These are phyloP conservation scores for Cynodonichthys magdalenae DNA, from an alignment of 2,797 vertebrate species.

Conservation along the genomic window DNA sequence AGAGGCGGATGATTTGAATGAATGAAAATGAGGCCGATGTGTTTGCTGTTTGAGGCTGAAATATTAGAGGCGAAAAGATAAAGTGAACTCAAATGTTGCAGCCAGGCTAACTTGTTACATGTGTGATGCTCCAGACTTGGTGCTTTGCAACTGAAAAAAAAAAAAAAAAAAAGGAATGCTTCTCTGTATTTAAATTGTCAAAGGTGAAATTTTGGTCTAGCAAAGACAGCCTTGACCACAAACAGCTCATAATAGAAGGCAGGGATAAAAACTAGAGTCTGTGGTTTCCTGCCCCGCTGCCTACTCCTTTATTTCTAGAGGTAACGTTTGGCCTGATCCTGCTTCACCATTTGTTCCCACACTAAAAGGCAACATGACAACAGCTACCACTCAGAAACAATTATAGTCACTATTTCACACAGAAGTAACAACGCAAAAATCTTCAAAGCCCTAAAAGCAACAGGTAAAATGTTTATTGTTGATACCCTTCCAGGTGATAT, in stretches of 20 bases:
- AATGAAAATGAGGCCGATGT: conserved; percentile 56
- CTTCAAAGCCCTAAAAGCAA: no score
- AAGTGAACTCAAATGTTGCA: conserved; percentile 4
- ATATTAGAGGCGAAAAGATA: conserved; percentile 34
- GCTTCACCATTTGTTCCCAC: conserved; percentile 32
- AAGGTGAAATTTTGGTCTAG: conserved; percentile 23
- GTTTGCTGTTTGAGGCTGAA: conserved; percentile 36
- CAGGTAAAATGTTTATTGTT: no score
- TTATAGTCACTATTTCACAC: conserved; percentile 45
- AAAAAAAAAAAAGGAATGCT: conserved; percentile 13
- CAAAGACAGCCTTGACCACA: conserved; percentile 35
- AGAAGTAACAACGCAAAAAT: conserved; percentile 23
- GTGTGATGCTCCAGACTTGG: conserved; percentile 29
- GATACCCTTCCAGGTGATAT: no score
- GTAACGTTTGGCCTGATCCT: conserved; percentile 51
- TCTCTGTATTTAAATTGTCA: conserved; percentile 32
- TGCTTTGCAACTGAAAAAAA: background rate
- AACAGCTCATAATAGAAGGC: conserved; percentile 26
- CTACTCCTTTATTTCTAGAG: conserved; percentile 28
- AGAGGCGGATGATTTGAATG: conserved; percentile 58
- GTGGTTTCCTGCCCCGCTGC: conserved; percentile 40
- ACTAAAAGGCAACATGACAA: conserved; percentile 42
- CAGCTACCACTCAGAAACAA: conserved; percentile 35
- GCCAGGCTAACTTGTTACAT: background rate
- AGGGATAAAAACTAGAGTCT: conserved; percentile 34